These are phyloP conservation scores for Osedax frankpressi DNA, from an alignment of 2,888 invertebrate genomes.

Conservation along the genomic window DNA sequence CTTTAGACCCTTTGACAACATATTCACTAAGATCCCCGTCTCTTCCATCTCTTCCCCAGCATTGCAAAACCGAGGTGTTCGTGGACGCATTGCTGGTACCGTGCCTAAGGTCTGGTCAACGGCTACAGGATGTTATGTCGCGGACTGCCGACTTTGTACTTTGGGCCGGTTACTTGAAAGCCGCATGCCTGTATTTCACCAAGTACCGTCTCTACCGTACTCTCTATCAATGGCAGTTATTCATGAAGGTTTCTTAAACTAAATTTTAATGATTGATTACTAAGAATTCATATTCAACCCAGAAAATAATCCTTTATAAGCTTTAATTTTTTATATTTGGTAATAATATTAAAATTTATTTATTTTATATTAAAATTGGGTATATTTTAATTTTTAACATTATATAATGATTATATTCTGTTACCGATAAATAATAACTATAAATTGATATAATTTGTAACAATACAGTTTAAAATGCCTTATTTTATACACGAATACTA, in stretches of 20 bases:
- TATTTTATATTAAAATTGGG: too few species aligned
- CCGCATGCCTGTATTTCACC: conserved; percentile 40
- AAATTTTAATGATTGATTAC: too few species aligned
- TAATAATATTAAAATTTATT: too few species aligned
- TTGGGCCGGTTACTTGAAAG: conserved; percentile 40
- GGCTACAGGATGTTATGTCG: conserved; percentile 38
- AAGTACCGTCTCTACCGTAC: conserved; percentile 36
- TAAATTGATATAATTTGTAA: too few species aligned
- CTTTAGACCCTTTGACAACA: too few species aligned
- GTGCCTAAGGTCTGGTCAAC: conserved; percentile 33
- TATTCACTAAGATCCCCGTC: background rate
- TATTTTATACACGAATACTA: too few species aligned
- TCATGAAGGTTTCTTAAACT: conserved; percentile 48
- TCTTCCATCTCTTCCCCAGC: conserved; percentile 13
- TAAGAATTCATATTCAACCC: too few species aligned
- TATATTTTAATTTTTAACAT: too few species aligned
- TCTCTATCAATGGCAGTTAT: conserved; percentile 44
- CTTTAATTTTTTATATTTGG: too few species aligned
- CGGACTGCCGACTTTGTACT: conserved; percentile 31
- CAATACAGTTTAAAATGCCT: too few species aligned
- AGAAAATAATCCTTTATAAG: too few species aligned
- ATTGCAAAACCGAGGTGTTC: conserved; percentile 36
- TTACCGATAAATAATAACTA: background rate
- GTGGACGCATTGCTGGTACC: conserved; percentile 41
- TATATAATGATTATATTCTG: background rate